A percentile compares a stretch with the other conserved stretches of the same genome.
phyloP scores from a whole-genome alignment of 1,140 invertebrate species.

The Anagrus nilaparvatae region DNA sequence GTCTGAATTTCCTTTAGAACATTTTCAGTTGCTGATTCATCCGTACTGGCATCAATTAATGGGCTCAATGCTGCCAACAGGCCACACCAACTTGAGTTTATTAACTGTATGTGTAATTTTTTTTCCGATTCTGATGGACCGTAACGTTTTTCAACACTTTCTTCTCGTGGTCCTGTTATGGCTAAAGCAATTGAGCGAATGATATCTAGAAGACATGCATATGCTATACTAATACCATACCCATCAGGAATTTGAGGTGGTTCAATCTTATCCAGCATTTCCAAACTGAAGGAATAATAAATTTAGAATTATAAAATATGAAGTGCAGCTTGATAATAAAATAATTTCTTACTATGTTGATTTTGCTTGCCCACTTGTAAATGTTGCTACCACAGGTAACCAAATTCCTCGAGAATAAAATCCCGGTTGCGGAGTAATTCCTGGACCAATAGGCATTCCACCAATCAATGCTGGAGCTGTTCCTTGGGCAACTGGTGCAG shows the following conservation, averaged over 20 bases:
- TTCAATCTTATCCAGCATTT: conserved; percentile 91
- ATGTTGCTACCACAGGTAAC: conserved; percentile 75
- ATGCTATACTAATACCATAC: conserved; percentile 91
- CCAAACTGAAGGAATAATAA: conserved; percentile 55
- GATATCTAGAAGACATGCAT: conserved; percentile 83
- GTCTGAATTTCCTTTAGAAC: conserved; percentile 85
- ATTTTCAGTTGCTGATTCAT: conserved; percentile 81
- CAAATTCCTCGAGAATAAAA: conserved; percentile 89
- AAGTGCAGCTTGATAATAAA: neutral
- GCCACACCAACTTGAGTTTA: conserved; percentile 93
- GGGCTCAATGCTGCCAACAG: conserved; percentile 83
- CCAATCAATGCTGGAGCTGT: conserved; percentile 56
- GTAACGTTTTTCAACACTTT: conserved; percentile 36
- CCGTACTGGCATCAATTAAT: conserved; percentile 87
- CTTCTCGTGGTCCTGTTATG: conserved; percentile 47
- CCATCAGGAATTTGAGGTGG: conserved; percentile 88
- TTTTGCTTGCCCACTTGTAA: conserved; percentile 77
- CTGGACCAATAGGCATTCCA: conserved; percentile 61
- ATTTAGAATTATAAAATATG: neutral
- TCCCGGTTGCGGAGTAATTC: conserved; percentile 77
- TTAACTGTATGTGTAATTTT: conserved; percentile 62
- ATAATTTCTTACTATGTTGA: conserved; percentile 66
- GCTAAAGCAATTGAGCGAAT: conserved; percentile 66
- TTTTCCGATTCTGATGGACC: conserved; percentile 43
- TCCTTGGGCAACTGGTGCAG: conserved; percentile 46